phyloP scores from a whole-genome alignment of 1,140 invertebrate genomes.

The Drusus annulatus region DNA sequence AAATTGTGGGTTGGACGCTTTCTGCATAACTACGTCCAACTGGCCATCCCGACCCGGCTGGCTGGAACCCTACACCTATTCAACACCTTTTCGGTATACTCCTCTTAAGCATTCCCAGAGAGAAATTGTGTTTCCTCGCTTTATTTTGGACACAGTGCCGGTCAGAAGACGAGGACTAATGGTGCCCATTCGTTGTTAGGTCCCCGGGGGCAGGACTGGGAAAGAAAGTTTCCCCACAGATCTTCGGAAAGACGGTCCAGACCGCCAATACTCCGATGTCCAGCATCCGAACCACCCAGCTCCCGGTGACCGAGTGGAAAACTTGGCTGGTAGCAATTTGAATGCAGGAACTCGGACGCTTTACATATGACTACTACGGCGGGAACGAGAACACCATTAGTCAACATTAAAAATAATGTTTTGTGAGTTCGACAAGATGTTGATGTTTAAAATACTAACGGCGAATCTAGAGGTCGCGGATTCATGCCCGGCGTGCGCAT shows the following conservation, averaged over 20 bases:
- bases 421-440: too few relatives aligned
- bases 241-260: slow-evolving; percentile 30
- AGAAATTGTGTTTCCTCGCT: slow-evolving; percentile 32
- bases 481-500: too few relatives aligned
- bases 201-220: slow-evolving; percentile 32
- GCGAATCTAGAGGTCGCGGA: too few relatives aligned
- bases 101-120: slow-evolving; percentile 2
- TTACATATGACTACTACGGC: neutral
- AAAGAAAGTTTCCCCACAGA: slow-evolving; percentile 34
- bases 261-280: neutral
- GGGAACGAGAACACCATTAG: too few relatives aligned
- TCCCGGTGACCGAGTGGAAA: neutral
- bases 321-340: neutral
- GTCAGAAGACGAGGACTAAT: slow-evolving; percentile 54
- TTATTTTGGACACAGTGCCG: slow-evolving; percentile 25
- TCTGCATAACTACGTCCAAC: too few relatives aligned
- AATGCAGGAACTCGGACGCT: slow-evolving; percentile 4
- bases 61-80: too few relatives aligned
- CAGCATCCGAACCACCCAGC: neutral
- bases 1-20: too few relatives aligned
- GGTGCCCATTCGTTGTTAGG: slow-evolving; percentile 46
- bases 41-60: too few relatives aligned
- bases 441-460: too few relatives aligned
- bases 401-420: too few relatives aligned
- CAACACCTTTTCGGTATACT: neutral